Conservation (phyloP, 2,888 invertebrate genomes). For the Folsomia manolachei region DNA sequence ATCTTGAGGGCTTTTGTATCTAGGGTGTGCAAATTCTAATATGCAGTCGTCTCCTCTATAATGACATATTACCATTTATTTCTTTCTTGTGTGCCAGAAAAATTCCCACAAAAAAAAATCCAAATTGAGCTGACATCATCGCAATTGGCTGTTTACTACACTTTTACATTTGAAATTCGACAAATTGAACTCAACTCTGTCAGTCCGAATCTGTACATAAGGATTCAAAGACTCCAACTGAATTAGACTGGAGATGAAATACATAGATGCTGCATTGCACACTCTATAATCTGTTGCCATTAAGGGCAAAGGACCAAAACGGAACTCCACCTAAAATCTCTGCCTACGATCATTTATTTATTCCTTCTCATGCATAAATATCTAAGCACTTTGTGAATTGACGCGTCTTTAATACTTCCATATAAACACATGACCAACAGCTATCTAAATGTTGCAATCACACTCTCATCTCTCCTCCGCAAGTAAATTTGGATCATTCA, state of each 20-base stretch:
- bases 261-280: too few relatives aligned
- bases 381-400: background rate
- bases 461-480: conserved; percentile 3
- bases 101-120: background rate
- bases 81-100: too few relatives aligned
- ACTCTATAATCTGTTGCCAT: conserved; percentile 27
- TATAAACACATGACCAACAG: conserved; percentile 12
- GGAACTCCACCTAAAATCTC: conserved; percentile 18
- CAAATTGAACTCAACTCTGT: too few relatives aligned
- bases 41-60: background rate
- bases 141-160: background rate
- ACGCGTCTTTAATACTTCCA: conserved; percentile 18
- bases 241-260: conserved; percentile 19
- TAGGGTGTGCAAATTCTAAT: background rate
- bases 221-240: background rate
- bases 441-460: conserved; percentile 18
- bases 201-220: background rate
- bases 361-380: background rate
- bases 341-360: background rate
- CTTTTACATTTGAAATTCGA: conserved; percentile 2
- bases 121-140: conserved; percentile 6
- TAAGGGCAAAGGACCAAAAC: too few relatives aligned
- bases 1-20: background rate
- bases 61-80: background rate
- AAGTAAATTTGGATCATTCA: conserved; percentile 11